A percentile compares a stretch with the other conserved stretches of the same genome.
These are phyloP conservation scores for Abscondita cerata DNA, from an alignment of 2,888 invertebrate species.

Conservation along the genomic window DNA sequence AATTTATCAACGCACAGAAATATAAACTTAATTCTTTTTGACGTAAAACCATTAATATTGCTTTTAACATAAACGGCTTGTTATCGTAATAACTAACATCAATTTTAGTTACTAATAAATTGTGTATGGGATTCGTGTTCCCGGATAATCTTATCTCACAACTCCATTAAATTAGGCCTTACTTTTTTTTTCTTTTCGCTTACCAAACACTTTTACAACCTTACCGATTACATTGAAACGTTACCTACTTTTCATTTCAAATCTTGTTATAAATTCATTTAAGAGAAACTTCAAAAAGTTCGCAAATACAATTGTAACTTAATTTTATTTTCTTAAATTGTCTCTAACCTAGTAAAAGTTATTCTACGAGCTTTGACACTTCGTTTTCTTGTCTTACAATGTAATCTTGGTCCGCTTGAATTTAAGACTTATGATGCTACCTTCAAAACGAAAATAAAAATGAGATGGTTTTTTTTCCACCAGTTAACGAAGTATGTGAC, in stretches of 20 bases:
- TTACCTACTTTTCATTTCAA: background rate
- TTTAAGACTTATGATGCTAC: too few species aligned
- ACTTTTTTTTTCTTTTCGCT: background rate
- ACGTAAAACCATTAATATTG: too few species aligned
- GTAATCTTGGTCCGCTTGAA: too few species aligned
- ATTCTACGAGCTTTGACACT: too few species aligned
- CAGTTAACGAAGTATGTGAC: too few species aligned
- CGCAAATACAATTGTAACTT: background rate
- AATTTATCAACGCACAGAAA: too few species aligned
- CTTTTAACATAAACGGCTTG: too few species aligned
- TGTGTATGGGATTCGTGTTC: constrained; percentile 1
- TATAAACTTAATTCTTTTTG: too few species aligned
- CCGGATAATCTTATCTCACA: background rate
- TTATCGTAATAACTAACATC: background rate
- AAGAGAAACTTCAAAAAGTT: background rate
- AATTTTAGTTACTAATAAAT: background rate
- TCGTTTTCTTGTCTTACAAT: too few species aligned
- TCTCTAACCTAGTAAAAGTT: too few species aligned
- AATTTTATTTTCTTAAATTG: background rate
- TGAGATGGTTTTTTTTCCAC: too few species aligned
- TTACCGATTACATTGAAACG: background rate
- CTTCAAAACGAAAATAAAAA: too few species aligned
- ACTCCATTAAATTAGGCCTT: background rate
- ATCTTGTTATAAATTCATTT: background rate
- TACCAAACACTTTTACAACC: background rate